Percentiles rank a stretch among this genome's conserved stretches.
These are phyloP conservation scores for Drosophila limbata DNA, from an alignment of 2,888 invertebrate species.

Conservation along the genomic window DNA sequence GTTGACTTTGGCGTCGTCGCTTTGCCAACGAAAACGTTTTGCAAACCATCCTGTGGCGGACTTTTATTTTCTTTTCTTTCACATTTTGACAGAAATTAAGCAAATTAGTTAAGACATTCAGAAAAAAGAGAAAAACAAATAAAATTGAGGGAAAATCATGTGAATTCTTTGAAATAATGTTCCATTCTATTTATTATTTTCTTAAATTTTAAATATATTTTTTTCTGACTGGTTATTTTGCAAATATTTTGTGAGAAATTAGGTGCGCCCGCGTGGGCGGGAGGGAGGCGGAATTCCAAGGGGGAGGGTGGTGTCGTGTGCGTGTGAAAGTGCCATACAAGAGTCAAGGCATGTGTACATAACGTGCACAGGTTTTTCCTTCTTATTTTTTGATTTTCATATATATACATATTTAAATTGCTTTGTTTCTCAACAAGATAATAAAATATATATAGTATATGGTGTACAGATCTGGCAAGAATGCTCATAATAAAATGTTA, in stretches of 20 bases:
- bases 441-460: slow-evolving; percentile 24
- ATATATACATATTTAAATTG: slow-evolving; percentile 31
- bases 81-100: slow-evolving; percentile 69
- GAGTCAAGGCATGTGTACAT: slow-evolving; percentile 27
- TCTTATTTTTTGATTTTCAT: slow-evolving; percentile 15
- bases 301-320: slow-evolving; percentile 19
- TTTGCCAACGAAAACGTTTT: slow-evolving; percentile 49
- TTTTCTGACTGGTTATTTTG: slow-evolving; percentile 15
- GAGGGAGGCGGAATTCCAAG: background rate
- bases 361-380: slow-evolving; percentile 38
- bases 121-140: slow-evolving; percentile 22
- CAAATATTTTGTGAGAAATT: slow-evolving; percentile 55
- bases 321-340: slow-evolving; percentile 63
- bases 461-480: slow-evolving; percentile 3
- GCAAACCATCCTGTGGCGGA: slow-evolving; percentile 34
- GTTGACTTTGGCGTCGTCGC: slow-evolving; percentile 54
- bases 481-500: slow-evolving; percentile 24
- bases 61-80: slow-evolving; percentile 27
- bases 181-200: slow-evolving; percentile 40
- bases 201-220: slow-evolving; percentile 17
- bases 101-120: slow-evolving; percentile 73
- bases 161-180: slow-evolving; percentile 50
- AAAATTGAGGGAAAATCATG: slow-evolving; percentile 39
- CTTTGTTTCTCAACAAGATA: slow-evolving; percentile 34
- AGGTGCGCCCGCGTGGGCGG: slow-evolving; percentile 58